These are phyloP conservation scores for Pelodytes ibericus DNA, from an alignment of 2,797 vertebrate genomes.

Conservation along the genomic window DNA sequence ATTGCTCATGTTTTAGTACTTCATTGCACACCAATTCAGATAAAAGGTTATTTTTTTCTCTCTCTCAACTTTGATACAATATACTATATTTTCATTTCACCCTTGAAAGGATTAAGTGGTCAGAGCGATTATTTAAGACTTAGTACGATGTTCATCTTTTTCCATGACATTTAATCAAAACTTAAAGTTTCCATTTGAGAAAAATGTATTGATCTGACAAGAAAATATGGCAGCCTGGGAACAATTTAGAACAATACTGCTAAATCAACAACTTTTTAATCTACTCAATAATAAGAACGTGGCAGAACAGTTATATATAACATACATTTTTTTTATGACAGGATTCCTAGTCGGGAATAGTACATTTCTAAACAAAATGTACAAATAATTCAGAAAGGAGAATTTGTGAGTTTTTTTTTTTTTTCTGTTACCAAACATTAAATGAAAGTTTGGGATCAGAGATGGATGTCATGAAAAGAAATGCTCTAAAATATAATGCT, in stretches of 20 bases:
- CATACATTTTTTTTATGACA: constrained; percentile 11
- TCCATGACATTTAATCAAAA: constrained; percentile 51
- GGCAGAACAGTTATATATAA: neutral
- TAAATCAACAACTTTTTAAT: constrained; percentile 34
- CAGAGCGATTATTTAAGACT: constrained; percentile 45
- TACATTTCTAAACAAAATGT: too few species aligned
- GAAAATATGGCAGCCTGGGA: constrained; percentile 22
- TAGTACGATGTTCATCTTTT: constrained; percentile 46
- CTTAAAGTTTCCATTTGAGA: constrained; percentile 37
- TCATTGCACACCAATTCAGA: too few species aligned
- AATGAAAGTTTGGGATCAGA: too few species aligned
- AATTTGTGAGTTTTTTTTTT: too few species aligned
- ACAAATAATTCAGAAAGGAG: too few species aligned
- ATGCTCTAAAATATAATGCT: too few species aligned
- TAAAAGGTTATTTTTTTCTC: constrained; percentile 24
- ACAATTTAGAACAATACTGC: constrained; percentile 40
- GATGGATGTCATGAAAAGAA: too few species aligned
- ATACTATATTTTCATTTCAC: constrained; percentile 18
- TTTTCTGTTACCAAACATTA: too few species aligned
- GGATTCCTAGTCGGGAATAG: too few species aligned
- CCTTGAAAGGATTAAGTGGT: constrained; percentile 40
- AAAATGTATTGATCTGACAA: constrained; percentile 43
- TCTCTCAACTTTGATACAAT: neutral
- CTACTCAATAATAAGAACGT: constrained; percentile 22
- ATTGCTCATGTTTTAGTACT: too few species aligned